Evolutionary conservation across 2,113 vertebrate genomes (phyloP).

Genomic region (Chaenogobius annularis): DNA sequence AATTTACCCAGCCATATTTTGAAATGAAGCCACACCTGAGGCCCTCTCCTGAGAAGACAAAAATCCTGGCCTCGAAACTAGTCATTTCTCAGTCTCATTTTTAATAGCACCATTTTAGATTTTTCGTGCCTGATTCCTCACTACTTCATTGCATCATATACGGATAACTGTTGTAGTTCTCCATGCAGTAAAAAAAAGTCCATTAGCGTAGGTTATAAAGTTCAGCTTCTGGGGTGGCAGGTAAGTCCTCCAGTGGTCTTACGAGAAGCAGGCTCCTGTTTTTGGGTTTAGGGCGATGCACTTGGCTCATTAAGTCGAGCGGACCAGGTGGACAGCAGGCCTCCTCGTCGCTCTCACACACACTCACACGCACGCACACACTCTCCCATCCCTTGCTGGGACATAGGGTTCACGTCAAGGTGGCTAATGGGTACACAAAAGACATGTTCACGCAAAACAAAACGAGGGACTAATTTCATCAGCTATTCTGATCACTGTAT

Average conservation of each 20-base stretch:
- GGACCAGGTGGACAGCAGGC: conserved; percentile 61
- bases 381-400: conserved; percentile 8
- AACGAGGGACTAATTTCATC: conserved; percentile 60
- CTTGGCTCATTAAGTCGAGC: conserved; percentile 62
- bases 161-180: background rate
- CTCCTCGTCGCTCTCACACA: conserved; percentile 8
- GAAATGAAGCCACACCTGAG: too few relatives aligned
- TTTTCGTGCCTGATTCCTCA: background rate
- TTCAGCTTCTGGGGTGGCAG: conserved; percentile 46
- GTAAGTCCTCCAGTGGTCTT: conserved; percentile 19
- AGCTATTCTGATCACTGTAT: conserved; percentile 63
- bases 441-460: conserved; percentile 34
- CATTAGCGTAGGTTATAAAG: conserved; percentile 19
- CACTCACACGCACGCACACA: background rate
- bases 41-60: too few relatives aligned
- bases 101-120: background rate
- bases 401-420: conserved; percentile 29
- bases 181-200: conserved; percentile 15
- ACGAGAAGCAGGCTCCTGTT: conserved; percentile 36
- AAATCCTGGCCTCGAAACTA: too few relatives aligned
- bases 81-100: background rate
- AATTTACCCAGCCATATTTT: too few relatives aligned
- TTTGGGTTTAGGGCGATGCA: conserved; percentile 49
- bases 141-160: background rate
- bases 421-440: conserved; percentile 35